Evolutionary conservation across 2,888 invertebrate species (phyloP), one percentile per base, ranked within the genome.

Genomic region (Agrenia bidenticulata): DNA sequence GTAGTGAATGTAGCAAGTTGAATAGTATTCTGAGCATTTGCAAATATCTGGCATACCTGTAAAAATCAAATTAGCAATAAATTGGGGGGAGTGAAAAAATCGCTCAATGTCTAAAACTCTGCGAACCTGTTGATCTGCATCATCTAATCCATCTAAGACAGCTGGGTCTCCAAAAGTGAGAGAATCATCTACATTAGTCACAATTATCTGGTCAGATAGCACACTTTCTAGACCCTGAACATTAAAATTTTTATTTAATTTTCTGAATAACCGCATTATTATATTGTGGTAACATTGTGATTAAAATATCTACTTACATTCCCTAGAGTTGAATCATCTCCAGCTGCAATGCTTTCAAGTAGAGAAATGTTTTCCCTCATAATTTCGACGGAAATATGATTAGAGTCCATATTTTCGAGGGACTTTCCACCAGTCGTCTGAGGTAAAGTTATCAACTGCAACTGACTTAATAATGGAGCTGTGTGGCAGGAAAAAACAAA

Each of bases 191-290:
- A 72, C 73, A 63, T 69, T 73, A 23, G 76, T 64, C 4, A 72
- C 76, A 55, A 76, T 74, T 39, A 73, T 73, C 61, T 72, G 76
- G 50, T 76, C 76, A 2, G 73, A 61, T 4, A 76, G 49, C 1
- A 75, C 67, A 1, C 71, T 72, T 67, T 75, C 77, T 7, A 76
- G 57, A 1, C 69, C 73, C 63, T 77, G 77, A 2, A 77, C 76
- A 73, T 73, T 27, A 9, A 41, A 5, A 57, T 57, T 21, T n/a
- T 15, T 49, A 7, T 17, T 49, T 7, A 15, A 49, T 49, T 49
- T 49, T 15, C 49, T n/a, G 19, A n/a, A 15, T 9, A 49, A 49
- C 9, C 5, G 49, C 7, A 49, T 49, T 17, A 11, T 39, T 7
- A n/a, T n/a, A n/a, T n/a, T n/a, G n/a, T n/a, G n/a, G n/a, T n/a